Percentiles rank a stretch among this genome's conserved stretches.
Conservation (phyloP, 2,888 invertebrate species). For the Doris montereyensis region DNA sequence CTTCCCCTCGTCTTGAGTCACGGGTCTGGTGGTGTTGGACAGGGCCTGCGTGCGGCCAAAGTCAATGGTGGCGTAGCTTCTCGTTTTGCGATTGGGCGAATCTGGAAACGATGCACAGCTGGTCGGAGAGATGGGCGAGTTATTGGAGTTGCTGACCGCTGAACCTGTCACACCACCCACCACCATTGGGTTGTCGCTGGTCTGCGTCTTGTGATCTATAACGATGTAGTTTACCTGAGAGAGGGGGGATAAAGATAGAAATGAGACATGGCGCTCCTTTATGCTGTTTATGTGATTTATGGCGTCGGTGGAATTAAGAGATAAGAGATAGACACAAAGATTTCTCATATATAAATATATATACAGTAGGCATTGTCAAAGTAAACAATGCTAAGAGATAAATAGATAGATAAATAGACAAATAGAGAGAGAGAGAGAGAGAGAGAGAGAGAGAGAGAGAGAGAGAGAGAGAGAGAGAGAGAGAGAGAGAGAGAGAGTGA, state of each 20-base stretch:
- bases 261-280: background rate
- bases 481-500: too few relatives aligned
- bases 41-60: constrained; percentile 94
- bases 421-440: too few relatives aligned
- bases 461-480: too few relatives aligned
- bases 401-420: too few relatives aligned
- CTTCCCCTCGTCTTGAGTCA: constrained; percentile 79
- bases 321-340: too few relatives aligned
- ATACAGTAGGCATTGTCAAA: too few relatives aligned
- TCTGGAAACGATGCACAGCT: constrained; percentile 57
- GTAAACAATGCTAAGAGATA: too few relatives aligned
- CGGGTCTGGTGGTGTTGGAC: constrained; percentile 84
- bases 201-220: constrained; percentile 57
- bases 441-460: too few relatives aligned
- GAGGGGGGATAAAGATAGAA: background rate
- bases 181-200: constrained; percentile 43
- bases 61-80: constrained; percentile 91
- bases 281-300: too few relatives aligned
- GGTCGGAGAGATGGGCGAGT: constrained; percentile 56
- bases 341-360: too few relatives aligned
- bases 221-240: constrained; percentile 59
- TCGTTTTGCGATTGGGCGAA: constrained; percentile 61
- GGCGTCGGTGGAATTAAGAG: too few relatives aligned
- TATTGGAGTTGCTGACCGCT: constrained; percentile 24
- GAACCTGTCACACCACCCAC: constrained; percentile 27